Evolutionary conservation across 2,888 invertebrate genomes (phyloP).

Genomic region (Cheilosia vulpina): DNA sequence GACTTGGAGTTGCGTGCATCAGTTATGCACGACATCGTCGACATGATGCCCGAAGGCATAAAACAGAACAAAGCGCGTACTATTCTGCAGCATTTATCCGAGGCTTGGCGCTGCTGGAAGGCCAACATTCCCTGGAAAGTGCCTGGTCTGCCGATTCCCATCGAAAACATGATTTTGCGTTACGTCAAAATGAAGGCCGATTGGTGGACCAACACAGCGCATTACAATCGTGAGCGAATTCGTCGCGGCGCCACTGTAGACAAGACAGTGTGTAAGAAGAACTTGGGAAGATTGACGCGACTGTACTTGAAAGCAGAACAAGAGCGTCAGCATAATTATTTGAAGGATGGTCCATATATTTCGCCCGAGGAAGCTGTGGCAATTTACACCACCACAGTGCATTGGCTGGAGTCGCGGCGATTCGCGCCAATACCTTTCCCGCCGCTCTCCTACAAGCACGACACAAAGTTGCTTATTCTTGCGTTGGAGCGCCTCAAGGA

Average conservation of each 20-base stretch:
- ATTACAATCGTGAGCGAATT: slow-evolving; percentile 99
- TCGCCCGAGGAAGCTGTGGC: slow-evolving; percentile 99
- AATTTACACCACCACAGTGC: slow-evolving; percentile 99
- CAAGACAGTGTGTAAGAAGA: slow-evolving; percentile 99
- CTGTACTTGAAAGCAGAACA: slow-evolving; percentile 99
- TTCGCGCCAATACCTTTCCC: slow-evolving; percentile 99
- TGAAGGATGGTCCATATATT: slow-evolving; percentile 99
- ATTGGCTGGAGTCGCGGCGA: slow-evolving; percentile 99
- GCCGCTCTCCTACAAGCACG: slow-evolving; percentile 99
- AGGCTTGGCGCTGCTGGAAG: slow-evolving; percentile 99
- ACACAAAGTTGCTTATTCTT: slow-evolving; percentile 98
- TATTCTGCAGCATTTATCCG: slow-evolving; percentile 98
- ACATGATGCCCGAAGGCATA: slow-evolving; percentile 99
- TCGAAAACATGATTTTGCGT: slow-evolving; percentile 99
- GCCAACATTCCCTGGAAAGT: slow-evolving; percentile 99
- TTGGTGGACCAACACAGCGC: slow-evolving; percentile 99
- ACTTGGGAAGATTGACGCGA: slow-evolving; percentile 98
- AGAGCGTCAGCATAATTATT: slow-evolving; percentile 99
- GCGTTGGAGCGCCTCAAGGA: slow-evolving; percentile 98
- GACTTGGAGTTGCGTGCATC: slow-evolving; percentile 99
- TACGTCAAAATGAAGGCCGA: slow-evolving; percentile 99
- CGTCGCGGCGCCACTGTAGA: slow-evolving; percentile 99
- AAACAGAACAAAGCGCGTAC: slow-evolving; percentile 99
- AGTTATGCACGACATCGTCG: slow-evolving; percentile 99
- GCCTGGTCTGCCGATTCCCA: slow-evolving; percentile 98